A percentile compares a stretch with the other conserved stretches of the same genome.
These are phyloP conservation scores for Psophia crepitans DNA, from an alignment of 2,113 vertebrate genomes.

Conservation along the genomic window DNA sequence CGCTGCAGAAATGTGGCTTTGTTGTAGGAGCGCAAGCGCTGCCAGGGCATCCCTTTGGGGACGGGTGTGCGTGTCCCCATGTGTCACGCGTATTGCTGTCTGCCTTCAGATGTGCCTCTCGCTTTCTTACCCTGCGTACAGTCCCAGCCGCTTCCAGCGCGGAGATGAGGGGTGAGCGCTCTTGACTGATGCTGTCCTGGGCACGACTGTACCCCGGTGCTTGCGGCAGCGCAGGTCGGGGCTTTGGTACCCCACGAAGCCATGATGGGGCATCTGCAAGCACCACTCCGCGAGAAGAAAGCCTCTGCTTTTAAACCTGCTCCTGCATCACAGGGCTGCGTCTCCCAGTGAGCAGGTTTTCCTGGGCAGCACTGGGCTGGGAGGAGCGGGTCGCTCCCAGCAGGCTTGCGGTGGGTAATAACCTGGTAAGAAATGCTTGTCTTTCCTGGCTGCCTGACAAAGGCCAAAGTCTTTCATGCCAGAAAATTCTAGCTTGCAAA, in stretches of 20 bases:
- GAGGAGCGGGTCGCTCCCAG: not conserved
- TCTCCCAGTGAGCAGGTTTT: not conserved
- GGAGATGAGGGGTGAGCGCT: not conserved
- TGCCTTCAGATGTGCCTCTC: not conserved
- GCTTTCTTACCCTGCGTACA: not conserved
- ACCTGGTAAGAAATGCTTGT: not conserved
- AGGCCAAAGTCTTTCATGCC: slow-evolving; percentile 50
- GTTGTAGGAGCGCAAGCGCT: accelerated
- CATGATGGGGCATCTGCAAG: not conserved
- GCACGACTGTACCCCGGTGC: accelerated
- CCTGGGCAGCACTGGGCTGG: not conserved
- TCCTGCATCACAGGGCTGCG: not conserved
- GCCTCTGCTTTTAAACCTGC: not conserved
- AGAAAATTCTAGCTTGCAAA: slow-evolving; percentile 57
- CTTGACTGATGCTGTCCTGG: not conserved
- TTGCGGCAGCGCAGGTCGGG: accelerated
- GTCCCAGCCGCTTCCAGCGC: accelerated
- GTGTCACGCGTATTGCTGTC: accelerated
- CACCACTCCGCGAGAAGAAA: not conserved
- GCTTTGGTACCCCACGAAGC: not conserved
- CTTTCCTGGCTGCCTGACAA: not conserved
- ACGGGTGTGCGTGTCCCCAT: accelerated
- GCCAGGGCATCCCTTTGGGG: not conserved
- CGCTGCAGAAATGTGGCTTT: accelerated
- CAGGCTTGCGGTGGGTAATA: not conserved